These are phyloP conservation scores for Cryptus viduatorius DNA, from an alignment of 2,888 invertebrate species.

Conservation along the genomic window DNA sequence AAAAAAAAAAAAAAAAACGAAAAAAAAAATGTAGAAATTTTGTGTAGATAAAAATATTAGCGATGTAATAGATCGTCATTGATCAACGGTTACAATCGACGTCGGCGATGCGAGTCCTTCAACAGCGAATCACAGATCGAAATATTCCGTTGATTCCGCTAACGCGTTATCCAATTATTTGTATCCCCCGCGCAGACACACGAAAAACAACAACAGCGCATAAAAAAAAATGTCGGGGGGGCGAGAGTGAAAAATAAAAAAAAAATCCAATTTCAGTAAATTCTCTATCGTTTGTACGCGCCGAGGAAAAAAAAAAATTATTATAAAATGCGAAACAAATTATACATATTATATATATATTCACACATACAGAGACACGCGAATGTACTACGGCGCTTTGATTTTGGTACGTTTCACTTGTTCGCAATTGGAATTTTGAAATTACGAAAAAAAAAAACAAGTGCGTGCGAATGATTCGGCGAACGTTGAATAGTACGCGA, in stretches of 20 bases:
- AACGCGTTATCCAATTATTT: not conserved
- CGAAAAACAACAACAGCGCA: not conserved
- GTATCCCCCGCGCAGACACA: constrained; percentile 7
- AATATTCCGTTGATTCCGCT: not conserved
- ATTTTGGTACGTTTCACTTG: constrained; percentile 25
- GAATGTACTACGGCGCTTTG: constrained; percentile 33
- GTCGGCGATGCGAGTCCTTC: constrained; percentile 40
- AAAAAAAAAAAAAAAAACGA: not conserved
- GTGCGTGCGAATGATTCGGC: constrained; percentile 25
- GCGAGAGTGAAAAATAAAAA: constrained; percentile 27
- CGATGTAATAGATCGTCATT: constrained; percentile 59
- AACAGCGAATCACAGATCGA: not conserved
- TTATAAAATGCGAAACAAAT: constrained; percentile 62
- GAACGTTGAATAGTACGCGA: not conserved
- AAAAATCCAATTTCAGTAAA: constrained; percentile 8
- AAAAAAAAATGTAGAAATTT: not conserved
- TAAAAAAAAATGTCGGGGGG: not conserved
- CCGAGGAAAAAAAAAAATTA: constrained; percentile 21
- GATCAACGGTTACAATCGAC: constrained; percentile 45
- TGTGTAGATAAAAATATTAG: constrained; percentile 36
- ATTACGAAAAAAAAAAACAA: constrained; percentile 26
- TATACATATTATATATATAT: constrained; percentile 32
- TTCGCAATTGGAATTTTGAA: constrained; percentile 33
- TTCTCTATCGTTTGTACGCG: constrained; percentile 48
- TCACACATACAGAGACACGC: constrained; percentile 1